Conservation (phyloP, 2,113 vertebrate genomes). For the Poecilia latipinna region DNA sequence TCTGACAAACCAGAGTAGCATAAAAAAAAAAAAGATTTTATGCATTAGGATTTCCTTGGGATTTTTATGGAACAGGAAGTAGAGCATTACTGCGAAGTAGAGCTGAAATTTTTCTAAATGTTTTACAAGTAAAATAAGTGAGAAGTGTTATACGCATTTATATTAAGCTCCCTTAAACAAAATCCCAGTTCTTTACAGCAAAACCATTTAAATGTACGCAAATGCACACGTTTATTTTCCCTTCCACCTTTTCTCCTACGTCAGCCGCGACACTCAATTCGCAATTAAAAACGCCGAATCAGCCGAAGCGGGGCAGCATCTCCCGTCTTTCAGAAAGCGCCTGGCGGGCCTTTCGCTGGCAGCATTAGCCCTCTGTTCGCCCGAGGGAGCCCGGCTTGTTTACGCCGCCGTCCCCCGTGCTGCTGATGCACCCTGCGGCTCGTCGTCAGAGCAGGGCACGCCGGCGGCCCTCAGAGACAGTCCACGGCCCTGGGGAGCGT, state of each 20-base stretch:
- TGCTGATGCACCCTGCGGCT: slow-evolving; percentile 68
- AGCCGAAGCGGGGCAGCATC: not conserved
- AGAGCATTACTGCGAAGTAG: too few relatives aligned
- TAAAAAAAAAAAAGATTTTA: not conserved
- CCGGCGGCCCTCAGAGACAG: slow-evolving; percentile 51
- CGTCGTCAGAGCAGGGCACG: slow-evolving; percentile 56
- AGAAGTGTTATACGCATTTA: too few relatives aligned
- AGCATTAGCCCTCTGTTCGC: slow-evolving; percentile 27
- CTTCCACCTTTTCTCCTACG: not conserved
- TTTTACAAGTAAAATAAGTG: too few relatives aligned
- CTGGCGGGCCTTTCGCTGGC: slow-evolving; percentile 13
- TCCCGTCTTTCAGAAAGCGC: not conserved
- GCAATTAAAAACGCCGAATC: not conserved
- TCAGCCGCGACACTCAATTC: not conserved
- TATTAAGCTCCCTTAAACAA: too few relatives aligned
- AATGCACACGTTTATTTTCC: not conserved
- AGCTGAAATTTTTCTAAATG: too few relatives aligned
- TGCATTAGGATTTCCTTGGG: not conserved
- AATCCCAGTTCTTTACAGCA: not conserved
- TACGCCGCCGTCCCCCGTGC: slow-evolving; percentile 59
- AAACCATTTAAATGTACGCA: not conserved
- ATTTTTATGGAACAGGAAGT: not conserved
- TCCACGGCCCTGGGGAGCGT: slow-evolving; percentile 22
- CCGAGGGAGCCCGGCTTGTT: slow-evolving; percentile 73
- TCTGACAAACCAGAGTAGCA: slow-evolving; percentile 1